Evolutionary conservation across 1,140 invertebrate species (phyloP).

Genomic region (Campoletis sonorensis): DNA sequence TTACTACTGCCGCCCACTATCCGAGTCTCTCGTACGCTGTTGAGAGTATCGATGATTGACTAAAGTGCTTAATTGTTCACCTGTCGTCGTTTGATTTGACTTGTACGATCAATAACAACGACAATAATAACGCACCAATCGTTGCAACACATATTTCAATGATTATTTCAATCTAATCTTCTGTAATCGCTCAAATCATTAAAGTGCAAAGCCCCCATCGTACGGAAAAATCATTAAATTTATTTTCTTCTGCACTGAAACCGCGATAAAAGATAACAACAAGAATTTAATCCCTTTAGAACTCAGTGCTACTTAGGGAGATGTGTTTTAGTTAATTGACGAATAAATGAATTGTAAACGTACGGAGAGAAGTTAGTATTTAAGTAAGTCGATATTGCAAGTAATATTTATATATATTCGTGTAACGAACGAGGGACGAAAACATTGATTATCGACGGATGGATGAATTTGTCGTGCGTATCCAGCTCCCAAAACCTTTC

Average conservation of each 20-base stretch:
- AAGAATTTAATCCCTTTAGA: conserved; percentile 32
- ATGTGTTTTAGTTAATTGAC: conserved; percentile 47
- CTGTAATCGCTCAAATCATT: not conserved
- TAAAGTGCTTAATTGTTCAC: not conserved
- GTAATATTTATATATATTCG: conserved; percentile 75
- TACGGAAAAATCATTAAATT: conserved; percentile 21
- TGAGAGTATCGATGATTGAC: not conserved
- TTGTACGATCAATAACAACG: not conserved
- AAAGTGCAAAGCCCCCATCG: not conserved
- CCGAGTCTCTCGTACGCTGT: conserved; percentile 25
- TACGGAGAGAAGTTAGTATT: conserved; percentile 64
- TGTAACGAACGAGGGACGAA: conserved; percentile 68
- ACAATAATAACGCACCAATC: not conserved
- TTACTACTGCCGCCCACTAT: conserved; percentile 16
- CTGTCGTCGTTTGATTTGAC: not conserved
- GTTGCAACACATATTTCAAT: not conserved
- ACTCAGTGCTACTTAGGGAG: conserved; percentile 7
- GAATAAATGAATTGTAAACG: conserved; percentile 51
- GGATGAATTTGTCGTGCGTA: conserved; percentile 43
- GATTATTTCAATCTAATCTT: not conserved
- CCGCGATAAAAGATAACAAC: not conserved
- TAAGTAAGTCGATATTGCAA: conserved; percentile 73
- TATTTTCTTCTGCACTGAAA: not conserved
- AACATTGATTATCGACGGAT: conserved; percentile 56
- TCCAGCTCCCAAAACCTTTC: not conserved